A percentile compares a stretch with the other conserved stretches of the same genome.
Conservation (phyloP, 1,140 invertebrate species). For the Lasioglossum baleicum region DNA sequence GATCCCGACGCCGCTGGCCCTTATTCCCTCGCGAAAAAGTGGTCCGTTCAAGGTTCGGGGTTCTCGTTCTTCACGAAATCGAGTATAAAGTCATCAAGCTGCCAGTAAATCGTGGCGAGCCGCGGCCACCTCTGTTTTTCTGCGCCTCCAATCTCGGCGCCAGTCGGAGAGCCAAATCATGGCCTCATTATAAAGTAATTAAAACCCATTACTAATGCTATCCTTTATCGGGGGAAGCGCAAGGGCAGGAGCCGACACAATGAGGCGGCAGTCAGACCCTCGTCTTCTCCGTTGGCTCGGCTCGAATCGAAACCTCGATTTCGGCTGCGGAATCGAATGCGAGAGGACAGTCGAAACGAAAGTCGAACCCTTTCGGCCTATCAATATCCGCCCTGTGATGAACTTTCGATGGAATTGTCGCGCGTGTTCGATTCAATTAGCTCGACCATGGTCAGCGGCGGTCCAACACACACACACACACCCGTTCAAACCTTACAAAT, state of each 20-base stretch:
- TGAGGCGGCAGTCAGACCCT: slow-evolving; percentile 77
- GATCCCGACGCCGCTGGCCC: neutral
- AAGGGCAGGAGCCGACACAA: slow-evolving; percentile 73
- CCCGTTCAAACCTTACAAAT: neutral
- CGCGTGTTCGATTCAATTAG: slow-evolving; percentile 52
- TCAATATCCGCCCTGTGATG: slow-evolving; percentile 76
- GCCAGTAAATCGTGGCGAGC: slow-evolving; percentile 53
- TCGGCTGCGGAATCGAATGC: slow-evolving; percentile 68
- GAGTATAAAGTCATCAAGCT: slow-evolving; percentile 66
- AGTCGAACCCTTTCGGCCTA: slow-evolving; percentile 60
- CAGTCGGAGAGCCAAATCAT: slow-evolving; percentile 75
- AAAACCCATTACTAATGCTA: slow-evolving; percentile 80
- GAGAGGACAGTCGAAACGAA: slow-evolving; percentile 36
- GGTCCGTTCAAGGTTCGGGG: slow-evolving; percentile 23
- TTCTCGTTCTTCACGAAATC: slow-evolving; percentile 55
- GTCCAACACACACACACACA: neutral
- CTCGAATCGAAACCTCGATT: slow-evolving; percentile 64
- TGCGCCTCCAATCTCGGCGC: slow-evolving; percentile 65
- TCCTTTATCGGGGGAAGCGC: slow-evolving; percentile 73
- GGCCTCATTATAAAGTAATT: slow-evolving; percentile 80
- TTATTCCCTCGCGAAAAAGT: slow-evolving; percentile 31
- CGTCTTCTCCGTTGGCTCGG: slow-evolving; percentile 67
- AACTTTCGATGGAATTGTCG: slow-evolving; percentile 60
- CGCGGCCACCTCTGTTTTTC: slow-evolving; percentile 45
- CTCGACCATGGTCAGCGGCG: neutral